Base-by-base conservation (phyloP, 1,140 invertebrate genomes). In the Chionoecetes opilio region DNA sequence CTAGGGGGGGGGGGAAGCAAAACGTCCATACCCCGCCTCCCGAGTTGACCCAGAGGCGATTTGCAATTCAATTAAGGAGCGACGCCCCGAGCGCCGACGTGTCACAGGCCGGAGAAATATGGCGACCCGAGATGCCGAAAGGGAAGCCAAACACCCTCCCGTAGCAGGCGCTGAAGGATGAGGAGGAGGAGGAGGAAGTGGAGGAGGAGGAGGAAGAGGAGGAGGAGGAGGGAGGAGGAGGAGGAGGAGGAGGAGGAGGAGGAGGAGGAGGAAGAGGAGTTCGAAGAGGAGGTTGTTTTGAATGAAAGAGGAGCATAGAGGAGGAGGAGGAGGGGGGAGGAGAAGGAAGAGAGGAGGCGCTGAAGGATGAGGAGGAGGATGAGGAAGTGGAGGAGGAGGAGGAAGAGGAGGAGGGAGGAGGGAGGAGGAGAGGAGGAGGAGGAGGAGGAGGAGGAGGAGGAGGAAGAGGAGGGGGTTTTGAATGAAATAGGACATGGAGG, bases 1-100 rank as follows among this genome's bases (percentile, higher is more conserved):
- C 5, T 5, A 14, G 41, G 8, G 8, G n/a, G 63, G 63, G n/a
- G 63, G 63, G 63, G 6, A 75, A 75, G 63, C 63, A 75, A 75
- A 75, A 75, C 63, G 63, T 75, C 63, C n/a, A 26, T 26, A n/a
- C 63, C 63, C 63, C 63, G 63, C 63, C 63, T 75, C 63, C n/a
- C 63, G n/a, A 75, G 63, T 75, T 75, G 63, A 75, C 63, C 63
- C 63, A 5, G 63, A 75, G 63, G 63, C 63, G 63, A 75, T 75
- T 75, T 75, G 63, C 63, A 75, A 75, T 75, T 75, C 63, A 75
- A 75, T 75, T 75, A 75, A 75, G 63, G 63, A 2, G 63, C 26
- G 63, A n/a, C 63, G 9, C 21, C 63, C 63, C 63, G 63, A 26
- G 63, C 63, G 63, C 21, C 63, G 63, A 75, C 63, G 63, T n/a